Evolutionary conservation across 1,140 invertebrate genomes (phyloP).

Genomic region (Drosophila ficusphila): DNA sequence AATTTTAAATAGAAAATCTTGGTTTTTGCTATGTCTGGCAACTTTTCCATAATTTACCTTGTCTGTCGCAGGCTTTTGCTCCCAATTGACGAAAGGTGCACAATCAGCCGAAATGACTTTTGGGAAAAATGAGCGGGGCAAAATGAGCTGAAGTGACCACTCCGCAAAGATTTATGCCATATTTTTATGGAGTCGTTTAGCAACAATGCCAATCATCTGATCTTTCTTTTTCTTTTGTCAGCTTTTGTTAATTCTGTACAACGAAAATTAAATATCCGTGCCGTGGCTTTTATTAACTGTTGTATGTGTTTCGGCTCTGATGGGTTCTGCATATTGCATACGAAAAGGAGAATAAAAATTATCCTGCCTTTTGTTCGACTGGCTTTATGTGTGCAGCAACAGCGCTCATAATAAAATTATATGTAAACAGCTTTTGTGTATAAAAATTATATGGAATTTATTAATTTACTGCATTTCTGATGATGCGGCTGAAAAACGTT

Average conservation of each 20-base stretch:
- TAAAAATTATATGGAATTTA: conserved; percentile 39
- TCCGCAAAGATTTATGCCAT: conserved; percentile 28
- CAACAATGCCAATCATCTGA: conserved; percentile 57
- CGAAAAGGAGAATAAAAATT: conserved; percentile 38
- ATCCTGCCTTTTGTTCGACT: conserved; percentile 37
- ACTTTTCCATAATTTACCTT: conserved; percentile 22
- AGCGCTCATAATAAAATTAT: conserved; percentile 58
- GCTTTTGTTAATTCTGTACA: conserved; percentile 26
- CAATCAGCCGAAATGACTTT: conserved; percentile 40
- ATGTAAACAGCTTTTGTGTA: conserved; percentile 34
- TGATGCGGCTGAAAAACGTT: conserved; percentile 49
- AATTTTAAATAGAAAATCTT: background rate
- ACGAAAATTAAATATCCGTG: conserved; percentile 60
- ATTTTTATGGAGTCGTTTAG: conserved; percentile 29
- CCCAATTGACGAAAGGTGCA: conserved; percentile 4
- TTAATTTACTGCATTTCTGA: conserved; percentile 62
- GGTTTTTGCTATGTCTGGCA: conserved; percentile 18
- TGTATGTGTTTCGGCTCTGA: conserved; percentile 39
- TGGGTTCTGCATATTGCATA: conserved; percentile 52
- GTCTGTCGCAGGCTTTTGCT: background rate
- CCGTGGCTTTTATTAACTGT: conserved; percentile 46
- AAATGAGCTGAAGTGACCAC: background rate
- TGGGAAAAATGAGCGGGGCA: background rate
- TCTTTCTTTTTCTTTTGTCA: background rate
- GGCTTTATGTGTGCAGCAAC: conserved; percentile 10